Evolutionary conservation across 1,140 invertebrate species (phyloP).

Genomic region (Zaprionus lachaisei): DNA sequence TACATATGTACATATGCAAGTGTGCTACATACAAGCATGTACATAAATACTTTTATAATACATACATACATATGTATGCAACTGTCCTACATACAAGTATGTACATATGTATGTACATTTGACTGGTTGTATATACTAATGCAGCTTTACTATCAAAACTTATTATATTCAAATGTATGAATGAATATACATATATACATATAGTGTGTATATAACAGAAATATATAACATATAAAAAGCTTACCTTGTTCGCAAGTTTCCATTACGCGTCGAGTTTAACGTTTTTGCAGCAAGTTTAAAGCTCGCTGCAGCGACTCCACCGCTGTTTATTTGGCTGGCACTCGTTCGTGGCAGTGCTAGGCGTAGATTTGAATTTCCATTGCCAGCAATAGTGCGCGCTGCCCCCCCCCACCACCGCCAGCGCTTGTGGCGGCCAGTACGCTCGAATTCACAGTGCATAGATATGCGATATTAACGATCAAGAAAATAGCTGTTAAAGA

Average conservation of each 20-base stretch:
- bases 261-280: constrained; percentile 61
- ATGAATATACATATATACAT: not conserved
- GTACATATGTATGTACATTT: not conserved
- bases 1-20: not conserved
- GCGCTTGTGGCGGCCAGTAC: constrained; percentile 39
- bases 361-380: constrained; percentile 60
- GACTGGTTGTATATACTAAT: not conserved
- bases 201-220: not conserved
- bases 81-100: too few species aligned
- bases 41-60: too few species aligned
- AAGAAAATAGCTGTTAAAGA: constrained; percentile 36
- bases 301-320: constrained; percentile 85
- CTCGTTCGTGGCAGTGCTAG: constrained; percentile 66
- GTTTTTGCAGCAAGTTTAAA: constrained; percentile 62
- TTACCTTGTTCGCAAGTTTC: constrained; percentile 87
- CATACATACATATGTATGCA: not conserved
- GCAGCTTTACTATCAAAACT: constrained; percentile 22
- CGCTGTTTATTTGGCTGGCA: constrained; percentile 64
- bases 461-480: constrained; percentile 30
- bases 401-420: constrained; percentile 5
- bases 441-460: constrained; percentile 10
- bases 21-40: too few species aligned
- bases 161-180: constrained; percentile 13
- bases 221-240: constrained; percentile 76
- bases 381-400: constrained; percentile 39